Evolutionary conservation across 2,113 vertebrate genomes (phyloP), one percentile per base, ranked within the genome.

Genomic region (Numenius arquata): DNA sequence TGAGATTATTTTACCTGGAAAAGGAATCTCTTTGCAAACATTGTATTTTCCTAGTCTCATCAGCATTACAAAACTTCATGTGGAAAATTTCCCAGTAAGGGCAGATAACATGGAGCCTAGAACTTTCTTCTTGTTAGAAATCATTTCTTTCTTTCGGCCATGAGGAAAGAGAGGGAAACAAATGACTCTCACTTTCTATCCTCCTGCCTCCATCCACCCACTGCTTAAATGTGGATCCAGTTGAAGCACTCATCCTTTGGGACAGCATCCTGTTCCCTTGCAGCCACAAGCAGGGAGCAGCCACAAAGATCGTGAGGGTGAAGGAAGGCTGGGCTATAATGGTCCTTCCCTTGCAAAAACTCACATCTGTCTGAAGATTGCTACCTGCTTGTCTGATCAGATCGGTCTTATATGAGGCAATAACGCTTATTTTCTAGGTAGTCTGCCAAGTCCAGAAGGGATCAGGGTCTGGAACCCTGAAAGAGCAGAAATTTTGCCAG

Each of bases 251-350:
- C 1, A 1, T 32, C 18, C 40, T 76, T 73, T 3, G 4, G 27
- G 45, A 34, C 12, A 30, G 20, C 32, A 34, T 26, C 34, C 22
- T 9, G 1, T 17, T 45, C 23, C 25, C 32, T n/a, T 62, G 20
- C 38, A 61, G 53, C 53, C n/a, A 17, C 43, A 12, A 8, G 8
- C 1, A 4, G 30, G 40, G 45, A 52, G 30, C 9, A 76, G 53
- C 15, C 5, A 12, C 12, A 9, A 6, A 19, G 29, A 30, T 47
- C 1, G 0, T 0, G 0, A 12, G 22, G 26, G 21, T 0, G 8
- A 58, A 62, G 45, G 16, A 36, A 79, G 6, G 36, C 26, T 73
- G 27, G 4, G 70, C 22, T 40, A 12, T 25, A 53, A 25, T 14
- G 10, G 30, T 62, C 9, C 11, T 6, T 59, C 7, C 5, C 13